These are phyloP conservation scores for Cancer borealis DNA, from an alignment of 2,888 invertebrate species.

Conservation along the genomic window DNA sequence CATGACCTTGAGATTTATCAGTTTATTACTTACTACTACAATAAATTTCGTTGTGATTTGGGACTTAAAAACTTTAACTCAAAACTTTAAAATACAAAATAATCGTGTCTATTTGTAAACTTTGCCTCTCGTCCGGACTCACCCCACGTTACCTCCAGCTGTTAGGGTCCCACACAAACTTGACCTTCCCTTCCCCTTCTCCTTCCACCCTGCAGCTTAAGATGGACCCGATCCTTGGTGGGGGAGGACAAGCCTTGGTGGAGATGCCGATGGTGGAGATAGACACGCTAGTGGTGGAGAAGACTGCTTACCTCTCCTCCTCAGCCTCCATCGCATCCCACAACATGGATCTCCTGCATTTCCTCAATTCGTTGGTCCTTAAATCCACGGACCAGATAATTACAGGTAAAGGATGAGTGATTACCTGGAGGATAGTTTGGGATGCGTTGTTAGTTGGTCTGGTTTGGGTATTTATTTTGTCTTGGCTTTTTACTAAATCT, in stretches of 20 bases:
- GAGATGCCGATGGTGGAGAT: constrained; percentile 5
- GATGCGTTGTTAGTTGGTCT: too few relatives aligned
- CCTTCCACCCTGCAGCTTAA: not conserved
- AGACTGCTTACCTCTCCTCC: not conserved
- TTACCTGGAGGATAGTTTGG: not conserved
- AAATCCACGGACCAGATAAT: constrained; percentile 24
- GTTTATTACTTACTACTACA: too few relatives aligned
- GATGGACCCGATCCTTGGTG: not conserved
- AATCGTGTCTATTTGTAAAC: too few relatives aligned
- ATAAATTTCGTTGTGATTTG: too few relatives aligned
- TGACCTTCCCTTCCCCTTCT: not conserved
- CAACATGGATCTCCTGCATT: not conserved
- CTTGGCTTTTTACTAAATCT: too few relatives aligned
- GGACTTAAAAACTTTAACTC: too few relatives aligned
- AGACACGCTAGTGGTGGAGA: not conserved
- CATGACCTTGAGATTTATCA: too few relatives aligned
- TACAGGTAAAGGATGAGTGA: not conserved
- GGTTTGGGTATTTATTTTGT: not conserved
- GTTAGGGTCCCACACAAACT: not conserved
- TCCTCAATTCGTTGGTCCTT: not conserved
- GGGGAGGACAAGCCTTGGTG: not conserved
- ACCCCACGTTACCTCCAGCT: not conserved
- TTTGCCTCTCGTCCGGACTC: not conserved
- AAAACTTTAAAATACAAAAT: too few relatives aligned
- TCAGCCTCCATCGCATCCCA: not conserved